Percentiles rank a stretch among this genome's conserved stretches.
Conservation (phyloP, 2,888 invertebrate species). For the Sinhomidia bicolor region DNA sequence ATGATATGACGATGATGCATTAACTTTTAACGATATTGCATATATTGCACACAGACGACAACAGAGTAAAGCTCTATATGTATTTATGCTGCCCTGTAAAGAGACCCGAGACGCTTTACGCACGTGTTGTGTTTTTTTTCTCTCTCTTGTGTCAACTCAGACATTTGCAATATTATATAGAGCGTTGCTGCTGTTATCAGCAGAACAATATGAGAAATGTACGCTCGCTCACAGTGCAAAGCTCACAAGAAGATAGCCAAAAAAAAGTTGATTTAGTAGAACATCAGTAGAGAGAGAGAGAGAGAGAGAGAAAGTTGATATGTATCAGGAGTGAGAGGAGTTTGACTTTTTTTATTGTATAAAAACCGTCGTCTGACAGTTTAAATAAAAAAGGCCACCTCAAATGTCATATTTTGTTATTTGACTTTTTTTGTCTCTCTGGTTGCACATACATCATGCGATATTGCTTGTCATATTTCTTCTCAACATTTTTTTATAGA, state of each 20-base stretch:
- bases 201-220: not conserved
- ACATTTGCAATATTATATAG: not conserved
- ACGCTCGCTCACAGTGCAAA: too few species aligned
- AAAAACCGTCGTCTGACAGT: not conserved
- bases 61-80: too few species aligned
- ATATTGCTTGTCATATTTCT: not conserved
- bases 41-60: too few species aligned
- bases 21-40: conserved; percentile 36
- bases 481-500: not conserved
- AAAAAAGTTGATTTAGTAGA: not conserved
- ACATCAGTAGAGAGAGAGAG: not conserved
- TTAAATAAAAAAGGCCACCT: conserved; percentile 21
- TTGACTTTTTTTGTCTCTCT: conserved; percentile 40
- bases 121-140: conserved; percentile 11
- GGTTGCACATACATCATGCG: not conserved
- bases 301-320: too few species aligned
- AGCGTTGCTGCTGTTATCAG: not conserved
- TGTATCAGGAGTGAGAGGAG: not conserved
- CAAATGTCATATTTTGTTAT: conserved; percentile 43
- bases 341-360: conserved; percentile 15
- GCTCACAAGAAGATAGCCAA: not conserved
- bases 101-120: not conserved
- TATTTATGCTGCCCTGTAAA: too few species aligned
- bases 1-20: conserved; percentile 10
- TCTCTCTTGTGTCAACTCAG: not conserved